Base-by-base conservation (phyloP, 2,113 vertebrate genomes). In the Chlamydotis undulata region DNA sequence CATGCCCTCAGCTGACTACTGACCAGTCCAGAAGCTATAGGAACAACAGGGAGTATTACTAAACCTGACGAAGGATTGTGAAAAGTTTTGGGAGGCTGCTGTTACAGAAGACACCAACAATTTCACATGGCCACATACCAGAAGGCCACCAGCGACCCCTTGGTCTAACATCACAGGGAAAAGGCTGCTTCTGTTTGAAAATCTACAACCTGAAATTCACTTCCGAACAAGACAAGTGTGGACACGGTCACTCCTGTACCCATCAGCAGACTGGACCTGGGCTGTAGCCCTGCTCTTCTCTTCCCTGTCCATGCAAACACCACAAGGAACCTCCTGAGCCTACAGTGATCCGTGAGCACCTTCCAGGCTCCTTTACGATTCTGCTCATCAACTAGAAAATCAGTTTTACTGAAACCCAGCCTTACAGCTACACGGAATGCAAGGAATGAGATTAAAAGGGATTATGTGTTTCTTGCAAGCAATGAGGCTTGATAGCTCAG, bases 371-470 rank as follows among this genome's bases (percentile, higher is more conserved):
- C 82, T 69, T 56, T 3, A 35, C 3, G 45, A 45, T 39, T 60
- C 81, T 73, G 63, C 63, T 55, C 83, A 70, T 60, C 86, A 71
- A 26, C 75, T 67, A 28, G 78, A 97, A 94, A 97, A 96, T 94
- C 85, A 83, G 41, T 94, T 96, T 92, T 88, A 28, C 75, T 75
- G 82, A 91, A 96, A 92, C 35, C 22, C 75, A 88, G 83, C 91
- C 86, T 81, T 47, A 69, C 12, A 96, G 89, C 84, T 81, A 57
- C 87, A 77, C 0, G 3, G 96, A 96, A 97, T 89, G 84, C 82
- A 80, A 94, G 90, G 93, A 96, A 96, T 93, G 76, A 68, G 92
- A 95, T 96, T 97, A 94, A 78, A 88, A 81, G 82, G 90, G 94
- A 96, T 97, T 97, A 93, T 9, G 55, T 56, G 60, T 63, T 93